Evolutionary conservation across 2,113 vertebrate genomes (phyloP), one percentile per base, ranked within the genome.

Genomic region (Pomatorhinus ruficollis): DNA sequence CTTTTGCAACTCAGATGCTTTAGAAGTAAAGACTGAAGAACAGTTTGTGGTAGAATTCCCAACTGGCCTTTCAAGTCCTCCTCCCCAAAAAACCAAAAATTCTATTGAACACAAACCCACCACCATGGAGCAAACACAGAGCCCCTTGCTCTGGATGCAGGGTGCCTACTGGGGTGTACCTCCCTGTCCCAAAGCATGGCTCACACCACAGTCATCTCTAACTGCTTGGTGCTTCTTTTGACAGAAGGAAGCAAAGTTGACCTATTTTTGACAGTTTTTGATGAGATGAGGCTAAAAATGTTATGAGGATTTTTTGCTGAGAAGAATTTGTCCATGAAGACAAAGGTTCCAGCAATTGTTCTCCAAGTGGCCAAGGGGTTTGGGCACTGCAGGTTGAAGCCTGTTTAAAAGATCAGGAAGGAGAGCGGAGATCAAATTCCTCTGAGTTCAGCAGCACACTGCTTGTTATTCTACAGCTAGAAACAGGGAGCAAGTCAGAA

Each of bases 231-330:
- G 52, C 42, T 89, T 57, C 72, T 84, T 91, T 68, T 71, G 82
- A 84, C 40, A 87, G 53, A 24, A 83, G 10, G 39, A 87, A 91
- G 75, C 13, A 69, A 90, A 87, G 85, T 1, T 79, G 79, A 90
- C 75, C 78, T 90, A 82, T 89, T 94, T 97, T 93, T 89, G 53
- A 79, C 45, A 83, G 57, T 44, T 94, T 93, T 84, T 84, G 84
- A 93, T 72, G 78, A 90, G 61, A 87, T 17, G 12, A 83, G 20
- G 60, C 72, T 93, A 74, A 70, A 94, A 95, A 86, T 15, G 6
- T 75, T 65, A 70, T 3, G 10, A 89, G 37, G 16, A 65, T 50
- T 23, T 69, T 49, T 72, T 28, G 8, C 75, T 88, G 78, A 49
- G 86, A 85, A 85, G 44, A 40, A 79, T 85, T 78, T 33, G 61